Evolutionary conservation across 1,140 invertebrate genomes (phyloP).

Genomic region (Nebria ingens): DNA sequence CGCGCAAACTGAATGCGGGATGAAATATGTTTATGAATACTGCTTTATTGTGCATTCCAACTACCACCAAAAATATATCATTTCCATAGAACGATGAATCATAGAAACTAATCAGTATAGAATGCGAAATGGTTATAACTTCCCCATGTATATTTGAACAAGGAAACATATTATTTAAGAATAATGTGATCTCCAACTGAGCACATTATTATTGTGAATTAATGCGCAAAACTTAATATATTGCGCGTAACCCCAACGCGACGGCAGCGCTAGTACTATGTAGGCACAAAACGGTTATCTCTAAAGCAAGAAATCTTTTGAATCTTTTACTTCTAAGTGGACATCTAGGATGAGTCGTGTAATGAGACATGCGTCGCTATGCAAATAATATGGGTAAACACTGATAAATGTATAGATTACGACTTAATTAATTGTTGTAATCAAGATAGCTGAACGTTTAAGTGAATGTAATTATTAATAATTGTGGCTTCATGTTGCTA

Average conservation of each 20-base stretch:
- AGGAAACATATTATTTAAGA: conserved; percentile 6
- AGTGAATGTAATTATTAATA: conserved; percentile 7
- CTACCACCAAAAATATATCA: neutral
- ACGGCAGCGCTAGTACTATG: no score
- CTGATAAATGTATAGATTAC: neutral
- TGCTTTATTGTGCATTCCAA: neutral
- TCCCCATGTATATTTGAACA: neutral
- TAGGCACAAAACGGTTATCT: no score
- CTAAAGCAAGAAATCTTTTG: no score
- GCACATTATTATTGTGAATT: no score
- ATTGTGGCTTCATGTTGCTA: neutral
- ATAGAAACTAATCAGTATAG: neutral
- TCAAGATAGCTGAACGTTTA: conserved; percentile 4
- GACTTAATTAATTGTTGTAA: conserved; percentile 4
- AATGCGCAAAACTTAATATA: no score
- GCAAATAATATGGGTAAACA: neutral
- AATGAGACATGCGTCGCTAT: no score
- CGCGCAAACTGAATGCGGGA: neutral
- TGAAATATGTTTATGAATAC: neutral
- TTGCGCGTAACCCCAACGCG: neutral
- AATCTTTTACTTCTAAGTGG: no score
- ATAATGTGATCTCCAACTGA: conserved; percentile 3
- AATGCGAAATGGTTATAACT: neutral
- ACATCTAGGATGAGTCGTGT: no score
- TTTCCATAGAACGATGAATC: neutral